A percentile compares a stretch with the other conserved stretches of the same genome.
phyloP scores from a whole-genome alignment of 1,140 invertebrate genomes.

The Samia ricini region DNA sequence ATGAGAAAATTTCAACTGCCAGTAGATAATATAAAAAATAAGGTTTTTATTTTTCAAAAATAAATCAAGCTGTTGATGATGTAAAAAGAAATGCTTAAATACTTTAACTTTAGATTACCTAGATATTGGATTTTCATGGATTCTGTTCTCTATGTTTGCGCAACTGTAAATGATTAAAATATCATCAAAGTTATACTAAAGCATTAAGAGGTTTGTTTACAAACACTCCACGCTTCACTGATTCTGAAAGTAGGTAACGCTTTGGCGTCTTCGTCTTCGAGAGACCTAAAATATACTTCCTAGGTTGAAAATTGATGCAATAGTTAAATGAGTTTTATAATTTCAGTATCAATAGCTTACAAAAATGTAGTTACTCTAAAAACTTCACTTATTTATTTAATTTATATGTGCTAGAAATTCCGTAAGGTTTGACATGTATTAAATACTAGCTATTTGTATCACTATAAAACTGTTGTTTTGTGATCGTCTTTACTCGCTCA shows the following conservation, averaged over 20 bases:
- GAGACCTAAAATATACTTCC: conserved; percentile 4
- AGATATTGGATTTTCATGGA: too few species aligned
- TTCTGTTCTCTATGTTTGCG: too few species aligned
- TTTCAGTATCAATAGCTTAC: not conserved
- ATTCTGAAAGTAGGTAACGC: conserved; percentile 2
- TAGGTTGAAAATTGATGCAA: not conserved
- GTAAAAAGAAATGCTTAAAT: too few species aligned
- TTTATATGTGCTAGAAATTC: not conserved
- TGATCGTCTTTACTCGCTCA: too few species aligned
- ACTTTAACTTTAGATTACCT: too few species aligned
- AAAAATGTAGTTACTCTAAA: not conserved
- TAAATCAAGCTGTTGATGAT: too few species aligned
- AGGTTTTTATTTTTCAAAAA: too few species aligned
- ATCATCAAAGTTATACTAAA: not conserved
- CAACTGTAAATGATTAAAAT: not conserved
- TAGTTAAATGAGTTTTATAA: not conserved
- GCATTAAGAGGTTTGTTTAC: not conserved
- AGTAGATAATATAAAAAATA: too few species aligned
- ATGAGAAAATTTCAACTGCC: too few species aligned
- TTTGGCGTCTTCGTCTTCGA: not conserved
- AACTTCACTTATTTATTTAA: not conserved
- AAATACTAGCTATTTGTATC: too few species aligned
- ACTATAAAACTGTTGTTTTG: too few species aligned
- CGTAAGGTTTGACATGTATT: too few species aligned
- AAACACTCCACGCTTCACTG: conserved; percentile 5